Percentiles rank a stretch among this genome's conserved stretches.
phyloP scores from a whole-genome alignment of 2,113 vertebrate genomes.

The Caretta caretta region DNA sequence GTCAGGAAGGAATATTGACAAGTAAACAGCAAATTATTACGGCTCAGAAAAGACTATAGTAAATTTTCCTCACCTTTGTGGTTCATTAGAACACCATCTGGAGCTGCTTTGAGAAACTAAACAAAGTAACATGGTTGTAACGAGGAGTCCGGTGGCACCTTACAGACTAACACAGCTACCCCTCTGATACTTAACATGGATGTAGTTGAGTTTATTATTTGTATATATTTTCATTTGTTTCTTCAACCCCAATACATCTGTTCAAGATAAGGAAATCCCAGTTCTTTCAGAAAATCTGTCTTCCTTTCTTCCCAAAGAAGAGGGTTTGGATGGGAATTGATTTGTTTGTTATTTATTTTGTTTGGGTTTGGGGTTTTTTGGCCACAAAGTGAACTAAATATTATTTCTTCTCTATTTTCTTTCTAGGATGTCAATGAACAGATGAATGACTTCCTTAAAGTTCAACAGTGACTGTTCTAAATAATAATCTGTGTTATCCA shows the following conservation, averaged over 20 bases:
- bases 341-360: neutral
- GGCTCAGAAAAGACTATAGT: slow-evolving; percentile 1
- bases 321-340: neutral
- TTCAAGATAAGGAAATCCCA: neutral
- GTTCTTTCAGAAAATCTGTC: neutral
- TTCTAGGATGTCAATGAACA: neutral
- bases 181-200: rapidly evolving
- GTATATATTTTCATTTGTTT: neutral
- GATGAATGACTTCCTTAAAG: rapidly evolving
- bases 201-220: neutral
- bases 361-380: neutral
- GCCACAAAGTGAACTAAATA: neutral
- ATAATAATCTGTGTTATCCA: neutral
- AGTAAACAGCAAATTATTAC: slow-evolving; percentile 35
- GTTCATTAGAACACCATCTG: slow-evolving; percentile 18
- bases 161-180: too few species aligned
- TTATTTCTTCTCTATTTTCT: neutral
- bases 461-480: neutral
- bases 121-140: neutral
- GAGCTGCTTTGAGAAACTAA: slow-evolving; percentile 21
- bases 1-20: slow-evolving; percentile 21
- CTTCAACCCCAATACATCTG: neutral
- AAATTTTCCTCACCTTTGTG: slow-evolving; percentile 7
- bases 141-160: too few species aligned
- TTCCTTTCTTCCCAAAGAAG: neutral